A percentile compares a stretch with the other conserved stretches of the same genome.
These are phyloP conservation scores for Phrynosoma blainvillii DNA, from an alignment of 2,113 vertebrate genomes.

Conservation along the genomic window DNA sequence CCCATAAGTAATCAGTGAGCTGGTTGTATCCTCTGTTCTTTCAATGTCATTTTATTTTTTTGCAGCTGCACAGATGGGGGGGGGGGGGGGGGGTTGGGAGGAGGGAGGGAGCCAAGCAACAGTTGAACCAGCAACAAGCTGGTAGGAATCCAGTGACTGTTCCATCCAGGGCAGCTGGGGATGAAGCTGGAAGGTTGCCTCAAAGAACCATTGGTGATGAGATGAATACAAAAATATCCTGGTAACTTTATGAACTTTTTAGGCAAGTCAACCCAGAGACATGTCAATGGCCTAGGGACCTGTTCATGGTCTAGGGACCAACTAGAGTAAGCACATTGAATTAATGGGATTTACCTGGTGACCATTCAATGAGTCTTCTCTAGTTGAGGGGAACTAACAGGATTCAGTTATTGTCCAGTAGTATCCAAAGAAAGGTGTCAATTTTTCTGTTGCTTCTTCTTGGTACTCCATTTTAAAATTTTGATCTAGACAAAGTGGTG, in stretches of 20 bases:
- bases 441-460: no score
- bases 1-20: constrained; percentile 55
- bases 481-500: no score
- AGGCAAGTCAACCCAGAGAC: neutral
- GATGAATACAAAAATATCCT: neutral
- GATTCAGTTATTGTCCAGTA: no score
- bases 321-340: no score
- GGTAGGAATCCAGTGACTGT: neutral
- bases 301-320: no score
- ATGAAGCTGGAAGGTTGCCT: neutral
- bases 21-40: constrained; percentile 67
- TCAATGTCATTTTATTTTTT: constrained; percentile 34
- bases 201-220: fast-evolving
- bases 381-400: no score
- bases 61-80: constrained; percentile 63
- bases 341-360: no score
- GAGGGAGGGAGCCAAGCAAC: neutral
- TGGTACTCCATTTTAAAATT: no score
- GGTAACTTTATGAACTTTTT: neutral
- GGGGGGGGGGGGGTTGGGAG: constrained; percentile 19
- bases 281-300: no score
- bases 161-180: neutral
- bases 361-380: no score
- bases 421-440: no score
- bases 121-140: fast-evolving